Evolutionary conservation across 2,888 invertebrate species (phyloP).

Genomic region (Agriotes lineatus): DNA sequence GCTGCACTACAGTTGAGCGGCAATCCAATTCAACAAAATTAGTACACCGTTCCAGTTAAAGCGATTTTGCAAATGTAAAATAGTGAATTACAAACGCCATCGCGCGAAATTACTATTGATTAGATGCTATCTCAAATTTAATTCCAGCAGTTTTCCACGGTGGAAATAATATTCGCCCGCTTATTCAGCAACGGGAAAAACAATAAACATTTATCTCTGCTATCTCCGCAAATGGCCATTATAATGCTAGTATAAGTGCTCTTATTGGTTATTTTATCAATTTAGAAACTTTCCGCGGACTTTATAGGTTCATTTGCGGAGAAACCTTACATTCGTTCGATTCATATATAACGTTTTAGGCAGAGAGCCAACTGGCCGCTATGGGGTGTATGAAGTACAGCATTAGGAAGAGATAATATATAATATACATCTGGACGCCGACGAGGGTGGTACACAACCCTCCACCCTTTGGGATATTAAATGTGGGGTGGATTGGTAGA

Average conservation of each 20-base stretch:
- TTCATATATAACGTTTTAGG: slow-evolving; percentile 16
- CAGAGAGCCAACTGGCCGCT: slow-evolving; percentile 16
- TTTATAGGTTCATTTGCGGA: slow-evolving; percentile 18
- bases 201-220: slow-evolving; percentile 19
- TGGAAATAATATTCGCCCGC: background rate
- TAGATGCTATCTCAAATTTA: background rate
- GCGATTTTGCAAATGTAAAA: background rate
- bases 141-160: background rate
- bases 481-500: slow-evolving; percentile 13
- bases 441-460: slow-evolving; percentile 17
- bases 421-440: slow-evolving; percentile 32
- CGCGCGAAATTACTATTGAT: slow-evolving; percentile 1
- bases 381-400: slow-evolving; percentile 3
- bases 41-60: background rate
- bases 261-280: slow-evolving; percentile 23
- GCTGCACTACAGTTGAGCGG: background rate
- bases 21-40: slow-evolving; percentile 2
- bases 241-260: slow-evolving; percentile 18
- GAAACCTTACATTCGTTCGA: slow-evolving; percentile 17
- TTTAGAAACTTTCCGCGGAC: slow-evolving; percentile 13
- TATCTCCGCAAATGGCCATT: slow-evolving; percentile 15
- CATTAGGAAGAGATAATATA: slow-evolving; percentile 35
- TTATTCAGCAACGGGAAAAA: slow-evolving; percentile 5
- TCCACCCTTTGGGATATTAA: slow-evolving; percentile 9
- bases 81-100: background rate